Evolutionary conservation across 2,888 invertebrate species (phyloP).

Genomic region (Troides helena): DNA sequence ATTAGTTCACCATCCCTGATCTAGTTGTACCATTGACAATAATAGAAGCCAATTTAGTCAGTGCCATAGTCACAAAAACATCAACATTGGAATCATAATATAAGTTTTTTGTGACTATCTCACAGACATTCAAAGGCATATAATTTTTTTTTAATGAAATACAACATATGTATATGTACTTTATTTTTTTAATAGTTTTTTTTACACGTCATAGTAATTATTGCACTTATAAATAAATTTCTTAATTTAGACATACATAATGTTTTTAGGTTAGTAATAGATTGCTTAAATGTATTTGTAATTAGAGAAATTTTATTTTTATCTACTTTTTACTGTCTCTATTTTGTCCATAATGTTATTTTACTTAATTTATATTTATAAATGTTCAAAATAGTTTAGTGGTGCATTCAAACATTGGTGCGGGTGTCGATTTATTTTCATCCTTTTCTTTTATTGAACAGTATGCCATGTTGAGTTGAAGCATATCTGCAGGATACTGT

Average conservation of each 20-base stretch:
- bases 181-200: constrained; percentile 26
- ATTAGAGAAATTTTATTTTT: constrained; percentile 29
- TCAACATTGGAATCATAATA: constrained; percentile 1
- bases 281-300: constrained; percentile 19
- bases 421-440: constrained; percentile 7
- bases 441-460: neutral
- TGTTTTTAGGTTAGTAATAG: constrained; percentile 22
- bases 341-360: constrained; percentile 5
- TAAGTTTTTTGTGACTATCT: constrained; percentile 11
- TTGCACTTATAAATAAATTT: constrained; percentile 25
- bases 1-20: neutral
- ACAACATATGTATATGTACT: constrained; percentile 14
- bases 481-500: too few species aligned
- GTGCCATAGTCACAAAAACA: constrained; percentile 16
- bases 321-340: constrained; percentile 7
- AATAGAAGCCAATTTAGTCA: constrained; percentile 18
- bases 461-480: neutral
- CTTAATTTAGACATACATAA: constrained; percentile 19
- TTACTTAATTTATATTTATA: constrained; percentile 13
- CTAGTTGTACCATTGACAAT: constrained; percentile 27
- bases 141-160: constrained; percentile 15
- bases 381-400: constrained; percentile 14
- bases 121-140: constrained; percentile 3
- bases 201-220: constrained; percentile 27
- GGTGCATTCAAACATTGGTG: constrained; percentile 26